These are phyloP conservation scores for Chitala chitala DNA, from an alignment of 2,113 vertebrate genomes.

Conservation along the genomic window DNA sequence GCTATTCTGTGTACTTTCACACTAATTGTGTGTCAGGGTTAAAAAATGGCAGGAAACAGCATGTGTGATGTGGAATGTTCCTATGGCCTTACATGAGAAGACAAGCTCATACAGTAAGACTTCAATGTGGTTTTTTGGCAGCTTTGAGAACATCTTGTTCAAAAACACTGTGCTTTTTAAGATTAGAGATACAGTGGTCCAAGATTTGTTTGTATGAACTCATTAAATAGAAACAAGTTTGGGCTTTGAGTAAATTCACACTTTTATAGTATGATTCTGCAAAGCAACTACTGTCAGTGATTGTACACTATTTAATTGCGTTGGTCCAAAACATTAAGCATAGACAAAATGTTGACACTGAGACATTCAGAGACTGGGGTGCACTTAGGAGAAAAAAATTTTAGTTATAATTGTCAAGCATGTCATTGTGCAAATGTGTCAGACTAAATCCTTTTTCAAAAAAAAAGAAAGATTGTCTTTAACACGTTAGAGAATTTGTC, in stretches of 20 bases:
- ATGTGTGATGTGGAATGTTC: too few relatives aligned
- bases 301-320: neutral
- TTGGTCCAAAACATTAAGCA: neutral
- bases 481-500: neutral
- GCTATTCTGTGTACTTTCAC: too few relatives aligned
- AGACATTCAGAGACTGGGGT: neutral
- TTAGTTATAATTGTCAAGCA: neutral
- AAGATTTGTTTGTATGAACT: neutral
- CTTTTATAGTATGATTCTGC: neutral
- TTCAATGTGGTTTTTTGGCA: neutral
- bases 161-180: conserved; percentile 7
- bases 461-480: neutral
- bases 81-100: neutral
- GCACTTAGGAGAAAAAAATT: neutral
- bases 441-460: neutral
- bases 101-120: neutral
- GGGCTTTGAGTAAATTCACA: neutral
- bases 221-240: neutral
- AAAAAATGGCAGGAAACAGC: too few relatives aligned
- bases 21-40: too few relatives aligned
- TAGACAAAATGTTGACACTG: neutral
- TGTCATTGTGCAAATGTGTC: neutral
- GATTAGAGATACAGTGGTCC: neutral
- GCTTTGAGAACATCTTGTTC: neutral
- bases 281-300: neutral